Conservation (phyloP, 2,888 invertebrate species). For the Drosophila stalkeri region DNA sequence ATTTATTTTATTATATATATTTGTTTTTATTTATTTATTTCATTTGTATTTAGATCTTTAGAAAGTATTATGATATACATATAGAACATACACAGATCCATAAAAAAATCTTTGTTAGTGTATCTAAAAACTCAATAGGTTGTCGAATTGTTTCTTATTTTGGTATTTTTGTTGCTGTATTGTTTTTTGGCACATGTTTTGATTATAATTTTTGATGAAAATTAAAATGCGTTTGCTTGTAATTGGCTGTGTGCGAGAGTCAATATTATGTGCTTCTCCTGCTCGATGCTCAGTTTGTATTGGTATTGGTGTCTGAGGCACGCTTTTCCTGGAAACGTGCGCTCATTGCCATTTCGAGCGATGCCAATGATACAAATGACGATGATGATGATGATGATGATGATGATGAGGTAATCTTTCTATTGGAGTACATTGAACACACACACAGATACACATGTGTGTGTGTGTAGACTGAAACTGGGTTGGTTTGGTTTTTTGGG, state of each 20-base stretch:
- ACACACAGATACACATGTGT: background rate
- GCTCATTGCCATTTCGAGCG: constrained; percentile 75
- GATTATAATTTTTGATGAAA: constrained; percentile 75
- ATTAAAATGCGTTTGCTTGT: constrained; percentile 81
- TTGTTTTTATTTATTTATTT: no score
- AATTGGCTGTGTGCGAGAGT: constrained; percentile 51
- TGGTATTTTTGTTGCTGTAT: constrained; percentile 3
- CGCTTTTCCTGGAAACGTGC: constrained; percentile 73
- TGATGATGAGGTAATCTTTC: constrained; percentile 63
- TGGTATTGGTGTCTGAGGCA: constrained; percentile 56
- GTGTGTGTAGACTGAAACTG: background rate
- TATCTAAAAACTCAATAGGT: constrained; percentile 18
- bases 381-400: constrained; percentile 40
- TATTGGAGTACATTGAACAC: constrained; percentile 24
- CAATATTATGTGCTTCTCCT: constrained; percentile 21
- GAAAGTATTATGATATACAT: no score
- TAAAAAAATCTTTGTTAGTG: constrained; percentile 13
- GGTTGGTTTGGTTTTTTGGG: constrained; percentile 7
- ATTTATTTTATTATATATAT: no score
- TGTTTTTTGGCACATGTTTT: constrained; percentile 73
- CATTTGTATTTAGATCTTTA: no score
- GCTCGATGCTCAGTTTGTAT: constrained; percentile 12
- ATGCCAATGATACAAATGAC: constrained; percentile 42
- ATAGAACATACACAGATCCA: no score
- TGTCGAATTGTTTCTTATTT: background rate